These are phyloP conservation scores for Bellardia pandia DNA, from an alignment of 2,888 invertebrate species.

Conservation along the genomic window DNA sequence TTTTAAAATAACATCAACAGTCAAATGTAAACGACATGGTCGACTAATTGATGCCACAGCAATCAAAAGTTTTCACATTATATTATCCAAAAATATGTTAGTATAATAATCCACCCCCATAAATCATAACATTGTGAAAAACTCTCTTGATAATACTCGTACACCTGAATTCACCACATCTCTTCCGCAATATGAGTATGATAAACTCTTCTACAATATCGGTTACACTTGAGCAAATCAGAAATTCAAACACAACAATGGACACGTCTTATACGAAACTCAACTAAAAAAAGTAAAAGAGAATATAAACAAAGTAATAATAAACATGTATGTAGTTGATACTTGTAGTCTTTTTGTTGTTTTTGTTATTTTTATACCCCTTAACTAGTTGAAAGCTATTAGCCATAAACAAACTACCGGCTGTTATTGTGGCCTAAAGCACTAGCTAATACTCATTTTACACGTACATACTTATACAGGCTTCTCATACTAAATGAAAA, in stretches of 20 bases:
- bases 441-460: slow-evolving; percentile 18
- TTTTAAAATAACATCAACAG: neutral
- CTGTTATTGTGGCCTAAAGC: slow-evolving; percentile 13
- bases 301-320: slow-evolving; percentile 12
- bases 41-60: neutral
- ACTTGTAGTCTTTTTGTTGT: slow-evolving; percentile 3
- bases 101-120: neutral
- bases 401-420: slow-evolving; percentile 13
- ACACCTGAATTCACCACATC: slow-evolving; percentile 43
- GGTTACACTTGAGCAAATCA: slow-evolving; percentile 7
- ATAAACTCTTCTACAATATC: slow-evolving; percentile 30
- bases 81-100: neutral
- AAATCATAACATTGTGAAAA: slow-evolving; percentile 1
- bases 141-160: neutral
- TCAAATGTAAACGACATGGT: neutral
- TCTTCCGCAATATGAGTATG: neutral
- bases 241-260: neutral
- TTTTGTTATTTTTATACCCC: slow-evolving; percentile 54
- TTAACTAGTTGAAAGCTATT: slow-evolving; percentile 37
- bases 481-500: slow-evolving; percentile 5
- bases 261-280: slow-evolving; percentile 6
- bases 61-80: neutral
- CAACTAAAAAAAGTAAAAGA: slow-evolving; percentile 6
- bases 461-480: neutral
- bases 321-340: neutral